Evolutionary conservation across 2,113 vertebrate genomes (phyloP).

Genomic region (Parus major): DNA sequence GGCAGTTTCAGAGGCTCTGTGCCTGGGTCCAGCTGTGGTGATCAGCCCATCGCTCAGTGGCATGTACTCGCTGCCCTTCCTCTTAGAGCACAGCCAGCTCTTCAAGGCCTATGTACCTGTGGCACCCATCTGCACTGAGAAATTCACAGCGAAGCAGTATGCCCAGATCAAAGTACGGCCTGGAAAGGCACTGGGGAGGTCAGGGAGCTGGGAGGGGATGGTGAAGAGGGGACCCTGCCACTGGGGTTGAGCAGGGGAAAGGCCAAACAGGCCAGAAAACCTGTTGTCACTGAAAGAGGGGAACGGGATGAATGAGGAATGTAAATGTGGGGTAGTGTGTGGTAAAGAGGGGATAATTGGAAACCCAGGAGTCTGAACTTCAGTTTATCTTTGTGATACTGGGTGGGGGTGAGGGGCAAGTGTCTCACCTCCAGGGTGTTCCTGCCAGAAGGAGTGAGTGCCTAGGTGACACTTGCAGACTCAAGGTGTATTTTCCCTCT

Average conservation of each 20-base stretch:
- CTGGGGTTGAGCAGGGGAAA: neutral
- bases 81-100: slow-evolving; percentile 79
- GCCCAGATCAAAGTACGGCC: slow-evolving; percentile 80
- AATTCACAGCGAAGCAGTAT: slow-evolving; percentile 83
- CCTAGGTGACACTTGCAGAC: neutral
- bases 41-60: slow-evolving; percentile 95
- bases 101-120: slow-evolving; percentile 88
- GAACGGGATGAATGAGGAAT: neutral
- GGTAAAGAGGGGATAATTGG: neutral
- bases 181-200: neutral
- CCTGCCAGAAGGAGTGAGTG: neutral
- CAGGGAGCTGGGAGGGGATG: neutral
- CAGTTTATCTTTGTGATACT: neutral
- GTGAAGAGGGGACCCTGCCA: neutral
- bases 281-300: accelerated
- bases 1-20: slow-evolving; percentile 80
- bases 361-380: neutral
- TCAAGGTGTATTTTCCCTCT: neutral
- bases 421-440: neutral
- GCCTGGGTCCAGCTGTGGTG: slow-evolving; percentile 81
- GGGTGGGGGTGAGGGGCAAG: neutral
- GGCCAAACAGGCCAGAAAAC: neutral
- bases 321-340: neutral
- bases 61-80: slow-evolving; percentile 94
- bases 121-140: slow-evolving; percentile 96